Evolutionary conservation across 2,113 vertebrate genomes (phyloP).

Genomic region (Erythrolamprus reginae): DNA sequence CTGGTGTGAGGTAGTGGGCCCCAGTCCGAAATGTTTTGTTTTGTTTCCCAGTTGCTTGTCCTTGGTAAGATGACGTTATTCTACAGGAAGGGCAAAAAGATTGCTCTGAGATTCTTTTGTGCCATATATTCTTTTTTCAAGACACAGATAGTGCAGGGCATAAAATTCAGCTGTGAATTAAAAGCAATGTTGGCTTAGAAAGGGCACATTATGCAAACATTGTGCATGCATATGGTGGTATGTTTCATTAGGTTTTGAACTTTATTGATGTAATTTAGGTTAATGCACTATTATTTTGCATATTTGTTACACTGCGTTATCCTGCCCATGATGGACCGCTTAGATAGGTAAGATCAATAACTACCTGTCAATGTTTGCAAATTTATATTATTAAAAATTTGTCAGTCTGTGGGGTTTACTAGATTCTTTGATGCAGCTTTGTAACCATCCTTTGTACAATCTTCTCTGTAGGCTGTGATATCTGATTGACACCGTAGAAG

Average conservation of each 20-base stretch:
- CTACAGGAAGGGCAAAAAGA: background rate
- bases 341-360: conserved; percentile 43
- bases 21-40: background rate
- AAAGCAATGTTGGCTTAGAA: conserved; percentile 4
- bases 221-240: background rate
- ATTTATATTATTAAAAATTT: conserved; percentile 57
- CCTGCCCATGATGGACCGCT: conserved; percentile 40
- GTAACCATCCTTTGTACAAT: conserved; percentile 18
- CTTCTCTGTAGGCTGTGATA: background rate
- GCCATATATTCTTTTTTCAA: background rate
- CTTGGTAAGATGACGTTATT: background rate
- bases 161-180: background rate
- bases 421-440: background rate
- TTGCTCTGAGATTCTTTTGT: background rate
- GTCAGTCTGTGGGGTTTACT: conserved; percentile 35
- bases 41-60: background rate
- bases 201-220: background rate
- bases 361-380: conserved; percentile 40
- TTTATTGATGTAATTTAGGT: conserved; percentile 14
- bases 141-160: background rate
- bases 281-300: conserved; percentile 32
- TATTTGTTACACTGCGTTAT: conserved; percentile 35
- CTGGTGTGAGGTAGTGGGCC: background rate
- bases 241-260: background rate
- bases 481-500: background rate